Percentiles rank a stretch among this genome's conserved stretches.
Evolutionary conservation across 1,140 invertebrate species (phyloP).

Genomic region (Papilio glaucus): DNA sequence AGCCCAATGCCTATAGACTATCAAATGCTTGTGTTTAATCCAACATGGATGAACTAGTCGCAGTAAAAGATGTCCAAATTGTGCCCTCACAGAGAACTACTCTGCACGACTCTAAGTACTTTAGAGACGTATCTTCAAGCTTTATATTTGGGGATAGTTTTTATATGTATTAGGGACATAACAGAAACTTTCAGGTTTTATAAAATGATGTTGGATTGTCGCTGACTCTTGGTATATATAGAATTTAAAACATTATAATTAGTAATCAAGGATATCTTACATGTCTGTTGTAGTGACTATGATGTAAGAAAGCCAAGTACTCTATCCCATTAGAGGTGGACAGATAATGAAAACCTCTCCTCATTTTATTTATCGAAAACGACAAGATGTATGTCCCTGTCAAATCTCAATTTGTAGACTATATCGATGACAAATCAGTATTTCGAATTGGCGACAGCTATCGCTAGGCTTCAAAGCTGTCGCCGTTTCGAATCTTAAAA

Average conservation of each 20-base stretch:
- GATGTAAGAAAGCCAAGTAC: neutral
- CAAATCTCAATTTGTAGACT: neutral
- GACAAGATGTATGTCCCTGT: slow-evolving; percentile 3
- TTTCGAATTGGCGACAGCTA: neutral
- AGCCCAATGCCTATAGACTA: too few species aligned
- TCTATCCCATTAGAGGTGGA: neutral
- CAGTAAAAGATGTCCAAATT: too few species aligned
- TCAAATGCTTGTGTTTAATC: too few species aligned
- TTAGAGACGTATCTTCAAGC: too few species aligned
- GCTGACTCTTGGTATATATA: too few species aligned
- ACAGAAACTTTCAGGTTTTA: too few species aligned
- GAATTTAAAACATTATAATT: neutral
- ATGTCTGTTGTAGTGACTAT: slow-evolving; percentile 8
- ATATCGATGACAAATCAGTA: neutral
- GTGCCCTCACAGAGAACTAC: too few species aligned
- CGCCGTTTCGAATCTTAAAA: neutral
- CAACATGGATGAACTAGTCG: too few species aligned
- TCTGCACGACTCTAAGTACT: too few species aligned
- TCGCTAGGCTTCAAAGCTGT: neutral
- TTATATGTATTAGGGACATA: too few species aligned
- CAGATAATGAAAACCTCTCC: neutral
- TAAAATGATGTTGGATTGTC: too few species aligned
- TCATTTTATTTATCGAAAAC: neutral
- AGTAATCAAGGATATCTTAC: slow-evolving; percentile 23
- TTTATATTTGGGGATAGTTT: too few species aligned